A percentile compares a stretch with the other conserved stretches of the same genome.
phyloP scores from a whole-genome alignment of 37 sponge, comb jelly and placozoan genomes.

The Lycopodina hypogea region DNA sequence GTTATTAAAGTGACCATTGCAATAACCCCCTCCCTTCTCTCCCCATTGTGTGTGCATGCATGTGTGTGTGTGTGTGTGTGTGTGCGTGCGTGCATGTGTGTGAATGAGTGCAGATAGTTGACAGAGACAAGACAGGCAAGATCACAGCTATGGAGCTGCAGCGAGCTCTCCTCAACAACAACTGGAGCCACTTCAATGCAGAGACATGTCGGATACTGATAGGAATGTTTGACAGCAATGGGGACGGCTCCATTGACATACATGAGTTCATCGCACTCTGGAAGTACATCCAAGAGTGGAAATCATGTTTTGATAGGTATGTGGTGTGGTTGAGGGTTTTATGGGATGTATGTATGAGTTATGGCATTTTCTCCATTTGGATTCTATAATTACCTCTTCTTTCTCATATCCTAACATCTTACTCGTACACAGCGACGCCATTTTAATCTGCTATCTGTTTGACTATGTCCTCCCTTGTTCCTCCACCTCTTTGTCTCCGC shows the following conservation, averaged over 20 bases:
- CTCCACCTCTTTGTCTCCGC: not conserved
- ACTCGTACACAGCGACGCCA: too few species aligned
- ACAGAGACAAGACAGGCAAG: conserved; percentile 62
- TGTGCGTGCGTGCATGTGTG: too few species aligned
- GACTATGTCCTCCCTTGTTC: not conserved
- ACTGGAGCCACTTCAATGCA: conserved; percentile 88
- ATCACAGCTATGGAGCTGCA: conserved; percentile 79
- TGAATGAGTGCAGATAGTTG: conserved; percentile 67
- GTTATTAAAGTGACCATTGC: too few species aligned
- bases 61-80: too few species aligned
- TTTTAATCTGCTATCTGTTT: not conserved
- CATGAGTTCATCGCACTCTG: conserved; percentile 84
- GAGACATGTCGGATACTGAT: conserved; percentile 90
- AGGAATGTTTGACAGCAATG: conserved; percentile 89
- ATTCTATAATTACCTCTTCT: not conserved
- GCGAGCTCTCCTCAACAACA: conserved; percentile 82
- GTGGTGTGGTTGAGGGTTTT: not conserved
- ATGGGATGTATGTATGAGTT: not conserved
- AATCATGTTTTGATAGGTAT: conserved; percentile 84
- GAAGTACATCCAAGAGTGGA: conserved; percentile 94
- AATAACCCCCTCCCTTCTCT: too few species aligned
- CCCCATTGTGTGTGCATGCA: too few species aligned
- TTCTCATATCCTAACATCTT: not conserved
- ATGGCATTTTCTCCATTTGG: too few species aligned
- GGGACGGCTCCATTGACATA: conserved; percentile 86